Conservation (phyloP, 2,113 vertebrate species). For the Engraulis encrasicolus region DNA sequence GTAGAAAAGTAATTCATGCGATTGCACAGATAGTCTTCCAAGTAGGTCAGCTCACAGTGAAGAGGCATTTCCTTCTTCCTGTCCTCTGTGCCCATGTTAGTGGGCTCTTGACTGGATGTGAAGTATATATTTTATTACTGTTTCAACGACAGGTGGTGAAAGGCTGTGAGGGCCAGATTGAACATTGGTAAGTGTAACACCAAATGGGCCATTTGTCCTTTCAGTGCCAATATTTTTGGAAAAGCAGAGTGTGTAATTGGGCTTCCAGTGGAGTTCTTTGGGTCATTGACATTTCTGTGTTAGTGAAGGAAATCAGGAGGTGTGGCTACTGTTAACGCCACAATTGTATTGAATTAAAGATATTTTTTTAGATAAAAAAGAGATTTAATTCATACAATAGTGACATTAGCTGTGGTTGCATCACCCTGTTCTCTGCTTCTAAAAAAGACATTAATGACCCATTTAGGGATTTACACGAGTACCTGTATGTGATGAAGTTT, state of each 20-base stretch:
- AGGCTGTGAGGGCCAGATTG: conserved; percentile 89
- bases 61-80: background rate
- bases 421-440: too few species aligned
- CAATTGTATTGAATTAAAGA: too few species aligned
- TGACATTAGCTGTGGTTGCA: too few species aligned
- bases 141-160: conserved; percentile 95
- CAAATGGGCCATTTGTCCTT: background rate
- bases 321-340: too few species aligned
- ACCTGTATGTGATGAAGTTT: background rate
- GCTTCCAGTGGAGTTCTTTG: too few species aligned
- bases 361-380: too few species aligned
- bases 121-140: conserved; percentile 65
- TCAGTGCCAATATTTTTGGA: background rate
- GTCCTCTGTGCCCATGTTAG: background rate
- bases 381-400: too few species aligned
- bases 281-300: too few species aligned
- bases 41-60: background rate
- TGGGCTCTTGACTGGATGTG: background rate
- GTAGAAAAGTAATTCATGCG: background rate
- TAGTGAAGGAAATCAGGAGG: too few species aligned
- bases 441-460: too few species aligned
- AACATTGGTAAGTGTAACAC: conserved; percentile 87
- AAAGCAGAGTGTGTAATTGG: too few species aligned
- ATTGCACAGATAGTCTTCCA: background rate
- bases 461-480: too few species aligned